Conservation (phyloP, 2,113 vertebrate species). For the cattle (Bos taurus) region ARS-UCD2.0 NC_037333.1:38990001-38990500, state of each 20-base stretch:
- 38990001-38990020: neutral
- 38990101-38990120: neutral
- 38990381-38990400: neutral
- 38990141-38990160: neutral
- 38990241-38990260: neutral
- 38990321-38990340: neutral
- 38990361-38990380: neutral
- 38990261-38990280: neutral
- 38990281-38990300: neutral
- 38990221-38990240: neutral
- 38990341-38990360: neutral
- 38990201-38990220: neutral
- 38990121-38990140: neutral
- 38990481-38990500: neutral
- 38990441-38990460: accelerated
- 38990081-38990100: neutral
- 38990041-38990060: neutral
- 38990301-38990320: neutral
- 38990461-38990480: neutral
- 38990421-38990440: neutral
- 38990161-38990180: neutral
- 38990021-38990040: neutral
- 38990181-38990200: neutral
- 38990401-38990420: neutral
- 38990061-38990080: neutral